A percentile compares a stretch with the other conserved stretches of the same genome.
These are phyloP conservation scores for Phallusia fumigata DNA, from an alignment of 23 tunicate species.

Conservation along the genomic window DNA sequence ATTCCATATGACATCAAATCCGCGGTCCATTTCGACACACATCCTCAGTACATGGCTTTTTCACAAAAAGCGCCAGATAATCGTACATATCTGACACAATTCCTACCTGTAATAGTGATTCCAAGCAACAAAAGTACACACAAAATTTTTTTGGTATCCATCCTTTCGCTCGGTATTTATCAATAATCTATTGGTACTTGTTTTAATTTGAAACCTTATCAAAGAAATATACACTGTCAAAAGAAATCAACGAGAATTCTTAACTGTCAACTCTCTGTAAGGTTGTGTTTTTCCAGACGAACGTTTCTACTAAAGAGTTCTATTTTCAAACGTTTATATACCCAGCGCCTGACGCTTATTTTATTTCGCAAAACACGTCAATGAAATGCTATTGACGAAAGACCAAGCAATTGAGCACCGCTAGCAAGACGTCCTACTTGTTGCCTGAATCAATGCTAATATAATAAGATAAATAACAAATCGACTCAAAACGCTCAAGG, in stretches of 20 bases:
- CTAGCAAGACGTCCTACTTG: constrained; percentile 1
- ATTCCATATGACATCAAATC: neutral
- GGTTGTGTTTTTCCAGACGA: too few relatives aligned
- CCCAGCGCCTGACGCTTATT: too few relatives aligned
- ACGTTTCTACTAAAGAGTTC: too few relatives aligned
- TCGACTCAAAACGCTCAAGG: neutral
- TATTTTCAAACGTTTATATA: too few relatives aligned
- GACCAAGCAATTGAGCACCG: neutral
- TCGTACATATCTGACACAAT: neutral
- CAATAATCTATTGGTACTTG: too few relatives aligned
- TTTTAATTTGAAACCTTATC: too few relatives aligned
- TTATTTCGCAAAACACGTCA: neutral
- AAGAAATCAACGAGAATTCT: too few relatives aligned
- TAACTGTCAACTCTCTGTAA: too few relatives aligned
- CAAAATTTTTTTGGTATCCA: neutral
- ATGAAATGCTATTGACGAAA: neutral
- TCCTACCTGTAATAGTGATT: neutral
- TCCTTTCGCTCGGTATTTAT: neutral
- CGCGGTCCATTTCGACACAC: neutral
- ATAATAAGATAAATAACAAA: neutral
- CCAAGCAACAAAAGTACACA: neutral
- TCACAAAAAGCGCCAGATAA: neutral
- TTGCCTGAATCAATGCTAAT: neutral
- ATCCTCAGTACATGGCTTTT: neutral
- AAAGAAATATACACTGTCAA: too few relatives aligned